phyloP scores from a whole-genome alignment of 2,888 invertebrate species.

The Ennomos fuscantarius region DNA sequence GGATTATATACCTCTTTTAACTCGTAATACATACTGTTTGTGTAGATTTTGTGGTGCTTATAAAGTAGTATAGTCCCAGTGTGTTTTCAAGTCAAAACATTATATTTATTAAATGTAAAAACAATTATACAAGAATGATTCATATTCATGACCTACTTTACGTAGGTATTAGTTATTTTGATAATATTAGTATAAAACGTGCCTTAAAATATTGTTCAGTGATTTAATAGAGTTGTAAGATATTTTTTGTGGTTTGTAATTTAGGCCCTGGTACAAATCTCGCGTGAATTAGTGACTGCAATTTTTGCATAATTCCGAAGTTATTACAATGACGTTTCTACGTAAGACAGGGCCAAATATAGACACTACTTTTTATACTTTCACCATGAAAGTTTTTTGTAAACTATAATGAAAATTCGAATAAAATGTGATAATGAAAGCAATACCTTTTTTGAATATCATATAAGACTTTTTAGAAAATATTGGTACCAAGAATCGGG shows the following conservation, averaged over 20 bases:
- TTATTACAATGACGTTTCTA: no score
- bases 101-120: conserved; percentile 22
- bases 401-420: conserved; percentile 1
- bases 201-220: not conserved
- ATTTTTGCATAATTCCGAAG: no score
- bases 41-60: conserved; percentile 23
- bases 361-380: no score
- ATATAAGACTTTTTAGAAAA: conserved; percentile 16
- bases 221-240: no score
- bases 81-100: conserved; percentile 20
- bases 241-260: no score
- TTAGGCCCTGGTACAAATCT: no score
- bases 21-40: conserved; percentile 1
- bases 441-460: conserved; percentile 43
- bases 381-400: not conserved
- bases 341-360: no score
- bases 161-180: not conserved
- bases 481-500: not conserved
- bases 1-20: no score
- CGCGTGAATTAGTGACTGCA: no score
- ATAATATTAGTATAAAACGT: not conserved
- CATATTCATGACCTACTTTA: not conserved
- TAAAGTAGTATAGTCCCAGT: conserved; percentile 24
- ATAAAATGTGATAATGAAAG: conserved; percentile 40
- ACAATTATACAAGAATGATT: conserved; percentile 29